Evolutionary conservation across 2,888 invertebrate genomes (phyloP), one percentile per base, ranked within the genome.

Genomic region (Parnassius smintheus): DNA sequence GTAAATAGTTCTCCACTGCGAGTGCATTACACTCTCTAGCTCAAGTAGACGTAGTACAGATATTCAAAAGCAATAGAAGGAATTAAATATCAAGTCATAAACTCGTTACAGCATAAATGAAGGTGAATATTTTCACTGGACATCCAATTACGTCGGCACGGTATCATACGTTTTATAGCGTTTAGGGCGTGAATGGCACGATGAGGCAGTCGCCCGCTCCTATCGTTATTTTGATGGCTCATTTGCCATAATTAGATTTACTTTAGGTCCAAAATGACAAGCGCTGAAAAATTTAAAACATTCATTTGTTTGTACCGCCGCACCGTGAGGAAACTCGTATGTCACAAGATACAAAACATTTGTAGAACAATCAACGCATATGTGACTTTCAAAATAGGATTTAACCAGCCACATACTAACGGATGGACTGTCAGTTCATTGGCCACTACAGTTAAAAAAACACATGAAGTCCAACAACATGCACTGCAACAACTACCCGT

Each of bases 41-140:
- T 2, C 41, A 55, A 35, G 18, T 41, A 54, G 11, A 52, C 48
- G 54, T 49, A 59, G 54, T 54, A 52, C 48, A 50, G 56, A 56
- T 58, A 56, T 59, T 41, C 12, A 50, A 54, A 25, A 52, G 56
- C 46, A 52, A 65, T 35, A 56, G 44, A 60, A 65, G 65, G 66
- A 68, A 72, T 74, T 70, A 64, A 68, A 70, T 72, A 70, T 69
- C 70, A 71, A 68, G 66, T 70, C 68, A 68, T 70, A 67, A 68
- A 75, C 71, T 69, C 66, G 73, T 72, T 72, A 65, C 71, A 66
- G 64, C 69, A 65, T 69, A 70, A 70, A 73, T 74, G 68, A 72
- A 72, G 71, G 74, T 71, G 69, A 74, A 72, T 75, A 73, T 74
- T 72, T 73, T 70, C 70, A 66, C 59, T 71, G 69, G 69, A 72